Base-by-base conservation (phyloP, 2,113 vertebrate genomes). In the Eptesicus fuscus region DNA sequence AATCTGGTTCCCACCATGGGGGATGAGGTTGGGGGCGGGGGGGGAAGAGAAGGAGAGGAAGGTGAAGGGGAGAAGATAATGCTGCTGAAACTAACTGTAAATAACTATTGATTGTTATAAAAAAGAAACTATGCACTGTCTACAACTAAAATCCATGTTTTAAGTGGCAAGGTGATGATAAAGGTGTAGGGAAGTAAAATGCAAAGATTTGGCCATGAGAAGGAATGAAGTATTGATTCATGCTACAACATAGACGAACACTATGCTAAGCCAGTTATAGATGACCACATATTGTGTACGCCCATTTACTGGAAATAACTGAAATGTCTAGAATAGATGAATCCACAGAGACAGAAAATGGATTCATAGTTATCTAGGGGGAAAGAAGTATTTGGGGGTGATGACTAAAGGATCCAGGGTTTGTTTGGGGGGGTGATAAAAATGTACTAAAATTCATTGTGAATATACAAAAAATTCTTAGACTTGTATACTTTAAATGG, bases 301-400 rank as follows among this genome's bases (percentile, higher is more conserved):
- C 16, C 1, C 61, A 78, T 23, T 40, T 22, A n/a, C 1, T 63
- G 35, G 51, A 82, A 93, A 73, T 32, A 47, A 5, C 11, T 14
- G 20, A 49, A 74, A 30, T 35, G 23, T 61, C 65, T 47, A 35
- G 44, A 91, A 32, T 1, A 32, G 44, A 44, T 56, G 90, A 76
- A 73, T 40, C 35, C 85, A 47, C 5, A 20, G 59, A 67, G 37
- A 8, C 42, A 40, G 28, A 74, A 59, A 67, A 23, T 14, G 2
- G 32, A 22, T 59, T 18, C 17, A 2, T 1, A 23, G 14, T 20
- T 56, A 35, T 11, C 40, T 51, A 49, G 37, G 32, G 20, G 23
- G 20, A 11, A 35, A 16, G 3, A 22, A 16, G 23, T 12, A 40
- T 0, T 28, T 4, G 0, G 6, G 12, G 0, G 3, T 4, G 2